Percentiles rank a stretch among this genome's conserved stretches.
Conservation (phyloP, 2,888 invertebrate genomes). For the Gasteruption jaculator region DNA sequence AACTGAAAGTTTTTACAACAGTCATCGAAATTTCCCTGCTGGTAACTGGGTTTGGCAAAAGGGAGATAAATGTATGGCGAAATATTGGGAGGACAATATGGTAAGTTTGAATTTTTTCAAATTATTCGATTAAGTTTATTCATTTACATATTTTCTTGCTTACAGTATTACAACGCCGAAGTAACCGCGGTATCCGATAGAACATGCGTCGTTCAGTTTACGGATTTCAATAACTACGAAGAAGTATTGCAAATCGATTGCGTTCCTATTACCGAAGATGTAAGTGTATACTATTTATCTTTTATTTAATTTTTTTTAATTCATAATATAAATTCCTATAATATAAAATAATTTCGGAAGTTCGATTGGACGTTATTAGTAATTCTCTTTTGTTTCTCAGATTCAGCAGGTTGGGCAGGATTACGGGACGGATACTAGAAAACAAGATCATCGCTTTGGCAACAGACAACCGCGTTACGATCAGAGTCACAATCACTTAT, state of each 20-base stretch:
- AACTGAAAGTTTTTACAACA: conserved; percentile 29
- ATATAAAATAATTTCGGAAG: conserved; percentile 3
- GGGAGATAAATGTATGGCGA: conserved; percentile 82
- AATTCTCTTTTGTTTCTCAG: conserved; percentile 17
- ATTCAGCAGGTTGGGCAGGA: conserved; percentile 31
- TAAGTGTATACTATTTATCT: conserved; percentile 16
- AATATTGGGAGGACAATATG: conserved; percentile 90
- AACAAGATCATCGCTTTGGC: conserved; percentile 35
- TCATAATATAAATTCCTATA: background rate
- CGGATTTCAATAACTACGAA: conserved; percentile 86
- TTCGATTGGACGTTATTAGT: conserved; percentile 10
- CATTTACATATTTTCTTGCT: conserved; percentile 23
- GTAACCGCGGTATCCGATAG: conserved; percentile 77
- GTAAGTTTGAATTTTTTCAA: conserved; percentile 52
- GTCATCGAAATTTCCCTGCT: conserved; percentile 29
- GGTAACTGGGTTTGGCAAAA: conserved; percentile 62
- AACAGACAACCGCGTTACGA: conserved; percentile 41
- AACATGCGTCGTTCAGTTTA: conserved; percentile 81
- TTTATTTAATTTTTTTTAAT: background rate
- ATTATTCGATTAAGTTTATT: conserved; percentile 9
- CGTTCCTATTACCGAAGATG: conserved; percentile 58
- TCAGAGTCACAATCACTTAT: conserved; percentile 37
- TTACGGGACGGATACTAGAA: conserved; percentile 28
- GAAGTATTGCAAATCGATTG: conserved; percentile 82
- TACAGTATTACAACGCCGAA: conserved; percentile 77